A percentile compares a stretch with the other conserved stretches of the same genome.
These are phyloP conservation scores for Sinonovacula constricta DNA, from an alignment of 1,140 invertebrate species.

Conservation along the genomic window DNA sequence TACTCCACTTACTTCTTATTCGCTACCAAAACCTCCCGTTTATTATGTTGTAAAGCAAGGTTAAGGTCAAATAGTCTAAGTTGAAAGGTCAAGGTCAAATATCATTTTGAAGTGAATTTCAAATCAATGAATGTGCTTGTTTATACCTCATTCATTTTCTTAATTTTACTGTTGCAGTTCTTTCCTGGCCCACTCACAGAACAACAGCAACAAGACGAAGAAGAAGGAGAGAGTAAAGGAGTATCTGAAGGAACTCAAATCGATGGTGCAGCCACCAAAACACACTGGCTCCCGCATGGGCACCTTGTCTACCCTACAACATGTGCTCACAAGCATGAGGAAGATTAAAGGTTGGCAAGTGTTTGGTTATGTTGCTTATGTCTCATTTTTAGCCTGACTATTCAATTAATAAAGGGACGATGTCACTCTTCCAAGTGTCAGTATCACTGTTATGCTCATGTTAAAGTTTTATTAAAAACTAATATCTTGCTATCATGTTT, in stretches of 20 bases:
- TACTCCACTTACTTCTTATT: no score
- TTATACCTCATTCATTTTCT: background rate
- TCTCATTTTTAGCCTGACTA: no score
- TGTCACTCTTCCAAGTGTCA: no score
- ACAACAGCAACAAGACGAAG: conserved; percentile 51
- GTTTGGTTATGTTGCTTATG: no score
- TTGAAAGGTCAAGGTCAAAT: background rate
- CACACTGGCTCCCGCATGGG: conserved; percentile 46
- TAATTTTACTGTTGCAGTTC: conserved; percentile 52
- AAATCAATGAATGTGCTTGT: background rate
- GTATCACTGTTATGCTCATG: no score
- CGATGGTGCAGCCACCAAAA: conserved; percentile 53
- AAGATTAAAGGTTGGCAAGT: conserved; percentile 69
- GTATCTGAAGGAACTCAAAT: conserved; percentile 63
- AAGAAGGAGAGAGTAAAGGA: conserved; percentile 67
- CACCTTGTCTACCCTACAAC: conserved; percentile 63
- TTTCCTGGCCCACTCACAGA: conserved; percentile 55
- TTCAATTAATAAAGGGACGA: no score
- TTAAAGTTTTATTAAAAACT: no score
- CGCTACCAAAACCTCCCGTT: no score
- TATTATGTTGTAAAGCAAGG: no score
- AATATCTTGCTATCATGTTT: background rate
- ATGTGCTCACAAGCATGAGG: conserved; percentile 64
- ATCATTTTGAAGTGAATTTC: background rate
- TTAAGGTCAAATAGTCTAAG: background rate